These are phyloP conservation scores for Gymnopithys bicolor DNA, from an alignment of 2,797 vertebrate genomes.

Conservation along the genomic window DNA sequence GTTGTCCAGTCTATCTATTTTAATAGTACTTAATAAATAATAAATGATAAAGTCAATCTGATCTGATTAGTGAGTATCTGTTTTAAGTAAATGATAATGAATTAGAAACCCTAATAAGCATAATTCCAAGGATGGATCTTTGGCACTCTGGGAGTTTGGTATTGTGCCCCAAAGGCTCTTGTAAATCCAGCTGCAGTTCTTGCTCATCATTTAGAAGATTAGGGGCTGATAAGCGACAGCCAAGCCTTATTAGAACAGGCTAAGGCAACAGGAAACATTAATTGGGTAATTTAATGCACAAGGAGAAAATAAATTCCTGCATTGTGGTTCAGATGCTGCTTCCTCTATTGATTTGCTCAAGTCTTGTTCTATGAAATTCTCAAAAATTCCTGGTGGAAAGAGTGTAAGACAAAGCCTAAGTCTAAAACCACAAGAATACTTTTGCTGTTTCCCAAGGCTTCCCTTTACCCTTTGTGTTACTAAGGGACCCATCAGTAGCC, in stretches of 20 bases:
- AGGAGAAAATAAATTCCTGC: slow-evolving; percentile 56
- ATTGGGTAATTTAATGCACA: slow-evolving; percentile 69
- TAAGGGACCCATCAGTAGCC: neutral
- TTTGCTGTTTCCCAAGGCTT: neutral
- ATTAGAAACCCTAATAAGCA: slow-evolving; percentile 45
- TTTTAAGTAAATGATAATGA: slow-evolving; percentile 60
- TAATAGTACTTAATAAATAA: slow-evolving; percentile 17
- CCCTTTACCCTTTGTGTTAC: neutral
- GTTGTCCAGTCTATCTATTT: neutral
- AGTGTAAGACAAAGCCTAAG: neutral
- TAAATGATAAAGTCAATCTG: slow-evolving; percentile 10
- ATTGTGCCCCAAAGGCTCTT: slow-evolving; percentile 71
- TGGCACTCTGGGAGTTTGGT: slow-evolving; percentile 46
- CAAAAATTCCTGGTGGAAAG: neutral
- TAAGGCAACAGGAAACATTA: slow-evolving; percentile 64
- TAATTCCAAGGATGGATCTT: slow-evolving; percentile 51
- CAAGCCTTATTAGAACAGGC: slow-evolving; percentile 67
- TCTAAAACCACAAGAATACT: neutral
- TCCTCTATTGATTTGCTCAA: slow-evolving; percentile 33
- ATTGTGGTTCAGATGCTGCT: slow-evolving; percentile 50
- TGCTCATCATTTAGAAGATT: slow-evolving; percentile 69
- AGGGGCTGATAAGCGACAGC: slow-evolving; percentile 63
- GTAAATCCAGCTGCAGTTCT: slow-evolving; percentile 64
- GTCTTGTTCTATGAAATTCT: slow-evolving; percentile 8
- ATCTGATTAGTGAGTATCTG: slow-evolving; percentile 13